phyloP scores from a whole-genome alignment of 1,140 invertebrate genomes.

The Varroa destructor region DNA sequence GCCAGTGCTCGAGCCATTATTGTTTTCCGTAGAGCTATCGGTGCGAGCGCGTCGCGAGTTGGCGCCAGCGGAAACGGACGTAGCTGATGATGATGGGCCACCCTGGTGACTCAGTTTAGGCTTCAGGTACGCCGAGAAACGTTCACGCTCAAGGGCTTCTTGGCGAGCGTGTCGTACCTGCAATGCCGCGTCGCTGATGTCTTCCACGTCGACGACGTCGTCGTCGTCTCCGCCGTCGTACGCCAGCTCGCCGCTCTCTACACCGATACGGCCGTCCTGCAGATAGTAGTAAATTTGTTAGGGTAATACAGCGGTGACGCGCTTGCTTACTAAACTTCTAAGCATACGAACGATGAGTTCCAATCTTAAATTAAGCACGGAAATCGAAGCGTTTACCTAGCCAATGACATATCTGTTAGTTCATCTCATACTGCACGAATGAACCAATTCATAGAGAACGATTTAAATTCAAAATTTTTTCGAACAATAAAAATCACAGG shows the following conservation, averaged over 20 bases:
- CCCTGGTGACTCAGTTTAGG: conserved; percentile 1
- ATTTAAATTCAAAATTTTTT: too few species aligned
- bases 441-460: too few species aligned
- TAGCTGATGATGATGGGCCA: conserved; percentile 41
- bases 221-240: neutral
- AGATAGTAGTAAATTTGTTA: neutral
- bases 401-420: too few species aligned
- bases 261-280: neutral
- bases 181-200: conserved; percentile 59
- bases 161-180: conserved; percentile 54
- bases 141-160: conserved; percentile 60
- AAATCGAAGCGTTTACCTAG: too few species aligned
- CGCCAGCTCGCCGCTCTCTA: neutral
- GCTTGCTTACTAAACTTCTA: neutral
- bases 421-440: too few species aligned
- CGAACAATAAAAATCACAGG: too few species aligned
- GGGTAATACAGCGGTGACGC: neutral
- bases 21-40: conserved; percentile 1
- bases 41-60: conserved; percentile 8
- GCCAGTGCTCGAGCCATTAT: neutral
- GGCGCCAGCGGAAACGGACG: conserved; percentile 46
- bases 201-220: conserved; percentile 49
- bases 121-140: conserved; percentile 43
- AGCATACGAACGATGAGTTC: neutral
- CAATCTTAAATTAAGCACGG: neutral